These are phyloP conservation scores for Pseudachorutes palmiensis DNA, from an alignment of 1,140 invertebrate genomes.

Conservation along the genomic window DNA sequence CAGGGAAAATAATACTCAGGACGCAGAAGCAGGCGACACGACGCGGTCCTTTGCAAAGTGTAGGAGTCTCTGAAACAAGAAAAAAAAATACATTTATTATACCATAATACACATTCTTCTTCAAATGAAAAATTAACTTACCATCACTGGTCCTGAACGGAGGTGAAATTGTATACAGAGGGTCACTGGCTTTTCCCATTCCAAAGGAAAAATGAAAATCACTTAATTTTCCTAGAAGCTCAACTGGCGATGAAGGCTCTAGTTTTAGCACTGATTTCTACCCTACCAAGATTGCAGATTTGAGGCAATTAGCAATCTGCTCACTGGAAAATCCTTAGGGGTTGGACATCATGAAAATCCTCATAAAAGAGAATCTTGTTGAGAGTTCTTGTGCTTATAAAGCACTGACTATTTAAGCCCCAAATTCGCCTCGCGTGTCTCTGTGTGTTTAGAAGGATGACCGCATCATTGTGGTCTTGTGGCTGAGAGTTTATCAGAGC, in stretches of 20 bases:
- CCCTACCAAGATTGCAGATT: no score
- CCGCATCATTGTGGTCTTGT: neutral
- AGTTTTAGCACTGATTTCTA: no score
- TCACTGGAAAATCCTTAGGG: no score
- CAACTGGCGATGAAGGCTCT: no score
- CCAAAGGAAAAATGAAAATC: neutral
- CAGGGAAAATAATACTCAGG: conserved; percentile 57
- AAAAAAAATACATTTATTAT: neutral
- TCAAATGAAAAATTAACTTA: conserved; percentile 1
- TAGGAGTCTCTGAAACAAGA: conserved; percentile 1
- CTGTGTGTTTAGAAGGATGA: neutral
- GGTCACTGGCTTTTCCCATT: conserved; percentile 1
- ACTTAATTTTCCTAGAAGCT: neutral
- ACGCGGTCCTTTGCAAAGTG: conserved; percentile 48
- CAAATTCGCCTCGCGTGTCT: no score
- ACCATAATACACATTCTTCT: neutral
- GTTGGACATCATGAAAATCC: no score
- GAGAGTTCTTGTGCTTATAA: no score
- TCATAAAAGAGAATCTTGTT: no score
- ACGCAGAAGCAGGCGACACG: conserved; percentile 54
- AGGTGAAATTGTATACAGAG: neutral
- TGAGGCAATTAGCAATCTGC: no score
- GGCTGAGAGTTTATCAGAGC: neutral
- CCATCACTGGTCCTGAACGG: neutral
- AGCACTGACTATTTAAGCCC: no score